Evolutionary conservation across 2,888 invertebrate genomes (phyloP).

Genomic region (Antheraea assamensis): DNA sequence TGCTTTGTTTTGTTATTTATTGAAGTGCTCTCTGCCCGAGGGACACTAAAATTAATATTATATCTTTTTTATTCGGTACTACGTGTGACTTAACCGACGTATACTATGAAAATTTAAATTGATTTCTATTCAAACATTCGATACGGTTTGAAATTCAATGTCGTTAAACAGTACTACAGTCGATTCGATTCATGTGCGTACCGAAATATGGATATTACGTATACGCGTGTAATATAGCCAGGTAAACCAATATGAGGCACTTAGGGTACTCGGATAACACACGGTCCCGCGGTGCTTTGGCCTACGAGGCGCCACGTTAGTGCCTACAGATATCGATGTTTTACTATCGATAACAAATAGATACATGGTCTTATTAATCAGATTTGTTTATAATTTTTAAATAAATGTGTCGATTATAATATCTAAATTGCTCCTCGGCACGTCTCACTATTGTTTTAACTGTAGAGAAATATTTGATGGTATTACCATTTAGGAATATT

Average conservation of each 20-base stretch:
- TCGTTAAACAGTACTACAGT: conserved; percentile 38
- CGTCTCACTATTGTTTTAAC: no score
- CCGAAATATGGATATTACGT: conserved; percentile 68
- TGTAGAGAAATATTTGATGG: no score
- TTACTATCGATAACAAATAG: not conserved
- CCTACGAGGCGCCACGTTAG: conserved; percentile 71
- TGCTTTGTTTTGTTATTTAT: conserved; percentile 76
- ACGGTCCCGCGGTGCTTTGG: conserved; percentile 68
- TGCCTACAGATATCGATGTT: conserved; percentile 33
- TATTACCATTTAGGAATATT: no score
- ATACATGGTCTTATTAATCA: not conserved
- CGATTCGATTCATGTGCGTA: conserved; percentile 35
- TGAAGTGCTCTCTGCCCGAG: conserved; percentile 66
- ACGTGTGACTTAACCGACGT: conserved; percentile 33
- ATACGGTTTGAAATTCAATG: conserved; percentile 36
- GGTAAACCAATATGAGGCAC: conserved; percentile 81
- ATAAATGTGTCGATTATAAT: no score
- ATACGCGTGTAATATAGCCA: conserved; percentile 69
- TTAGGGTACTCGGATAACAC: conserved; percentile 73
- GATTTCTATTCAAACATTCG: conserved; percentile 20
- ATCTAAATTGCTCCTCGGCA: no score
- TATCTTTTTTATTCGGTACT: conserved; percentile 49
- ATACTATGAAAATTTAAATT: conserved; percentile 29
- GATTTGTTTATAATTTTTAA: not conserved
- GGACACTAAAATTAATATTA: conserved; percentile 77